Evolutionary conservation across 2,888 invertebrate species (phyloP).

Genomic region (Ichneumoninae sp.): DNA sequence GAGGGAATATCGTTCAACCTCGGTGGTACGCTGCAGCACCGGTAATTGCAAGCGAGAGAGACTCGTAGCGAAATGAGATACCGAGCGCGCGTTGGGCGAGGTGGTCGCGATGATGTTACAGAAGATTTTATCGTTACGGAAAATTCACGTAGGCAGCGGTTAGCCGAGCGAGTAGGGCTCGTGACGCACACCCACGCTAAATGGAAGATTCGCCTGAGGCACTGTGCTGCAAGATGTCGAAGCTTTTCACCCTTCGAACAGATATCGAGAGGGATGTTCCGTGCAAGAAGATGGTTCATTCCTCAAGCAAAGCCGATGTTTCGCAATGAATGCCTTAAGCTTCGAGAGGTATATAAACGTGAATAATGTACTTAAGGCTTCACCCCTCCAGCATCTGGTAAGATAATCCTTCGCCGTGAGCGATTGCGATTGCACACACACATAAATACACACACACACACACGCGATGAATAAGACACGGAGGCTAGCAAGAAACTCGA

Average conservation of each 20-base stretch:
- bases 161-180: neutral
- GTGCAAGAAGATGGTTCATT: constrained; percentile 25
- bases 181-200: constrained; percentile 18
- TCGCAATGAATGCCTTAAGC: neutral
- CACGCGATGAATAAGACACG: neutral
- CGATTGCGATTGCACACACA: neutral
- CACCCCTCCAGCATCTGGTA: neutral
- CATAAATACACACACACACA: neutral
- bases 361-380: neutral
- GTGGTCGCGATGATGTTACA: constrained; percentile 19
- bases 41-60: constrained; percentile 54
- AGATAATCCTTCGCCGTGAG: constrained; percentile 3
- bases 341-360: neutral
- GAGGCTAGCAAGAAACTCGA: neutral
- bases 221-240: neutral
- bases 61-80: constrained; percentile 43
- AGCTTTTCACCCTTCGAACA: neutral
- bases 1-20: constrained; percentile 8
- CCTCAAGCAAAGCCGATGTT: constrained; percentile 4
- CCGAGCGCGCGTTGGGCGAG: neutral
- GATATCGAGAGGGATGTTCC: constrained; percentile 4
- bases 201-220: constrained; percentile 4
- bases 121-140: constrained; percentile 43
- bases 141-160: constrained; percentile 9
- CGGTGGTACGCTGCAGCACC: constrained; percentile 14